Evolutionary conservation across 1,140 invertebrate species (phyloP), one percentile per base, ranked within the genome.

Genomic region (Drosophila insularis): DNA sequence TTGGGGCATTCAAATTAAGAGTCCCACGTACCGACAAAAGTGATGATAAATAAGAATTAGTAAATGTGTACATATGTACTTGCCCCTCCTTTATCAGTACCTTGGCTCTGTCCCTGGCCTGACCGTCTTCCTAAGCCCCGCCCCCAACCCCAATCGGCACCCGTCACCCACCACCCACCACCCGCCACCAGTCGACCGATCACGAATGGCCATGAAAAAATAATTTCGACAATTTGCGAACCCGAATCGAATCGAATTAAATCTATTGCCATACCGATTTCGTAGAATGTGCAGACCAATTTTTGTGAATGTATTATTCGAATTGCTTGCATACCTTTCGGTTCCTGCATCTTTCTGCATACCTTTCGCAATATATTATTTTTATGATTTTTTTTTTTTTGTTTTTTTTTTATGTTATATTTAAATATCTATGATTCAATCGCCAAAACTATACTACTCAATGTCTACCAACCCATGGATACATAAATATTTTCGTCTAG

Each of bases 391-490:
- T 35, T 37, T 37, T 59, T 19, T 32, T 37, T 37, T 37, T 37
- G 11, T 37, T 11, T 58, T 59, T 58, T 32, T 59, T 59, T 17
- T 19, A 13, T 62, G 60, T 46, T 58, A 39, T 61, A 39, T 61
- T 61, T 61, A 61, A 61, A 61, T 61, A 61, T 37, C 59, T 27
- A 61, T 61, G 59, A 40, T 61, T 58, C 55, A 58, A 61, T 61
- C 21, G 35, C 39, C 21, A 43, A 17, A 37, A 46, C 31, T 17
- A 21, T 50, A 50, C 43, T 11, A 50, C 43, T 21, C 43, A 50
- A 50, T 50, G 43, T 19, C 17, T 46, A 17, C 43, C 17, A 46
- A 27, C 27, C 40, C 53, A 21, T 58, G 17, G 53, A 32, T 63
- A 39, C 63, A 62, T 40, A 56, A 50, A 60, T 23, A 59, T 63